Percentiles rank a stretch among this genome's conserved stretches.
Conservation (phyloP, 2,113 vertebrate species). For the Casuarius casuarius region DNA sequence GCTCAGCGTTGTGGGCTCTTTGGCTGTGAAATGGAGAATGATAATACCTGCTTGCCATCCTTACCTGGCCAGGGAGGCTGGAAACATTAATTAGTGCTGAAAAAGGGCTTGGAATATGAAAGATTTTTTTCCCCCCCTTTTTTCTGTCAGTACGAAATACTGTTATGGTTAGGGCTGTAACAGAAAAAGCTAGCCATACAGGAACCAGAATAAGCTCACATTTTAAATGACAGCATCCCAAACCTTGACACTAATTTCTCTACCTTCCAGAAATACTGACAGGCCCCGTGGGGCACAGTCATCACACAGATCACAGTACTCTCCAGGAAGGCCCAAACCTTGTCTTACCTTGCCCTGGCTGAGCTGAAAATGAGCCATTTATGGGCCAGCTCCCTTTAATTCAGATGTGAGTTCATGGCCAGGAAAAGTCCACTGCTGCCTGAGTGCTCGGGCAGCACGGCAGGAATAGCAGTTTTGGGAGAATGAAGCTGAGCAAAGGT, state of each 20-base stretch:
- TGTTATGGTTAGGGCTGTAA: neutral
- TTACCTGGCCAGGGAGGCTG: neutral
- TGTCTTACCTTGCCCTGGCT: accelerated
- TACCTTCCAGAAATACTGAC: accelerated
- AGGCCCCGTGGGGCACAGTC: accelerated
- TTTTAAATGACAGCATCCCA: neutral
- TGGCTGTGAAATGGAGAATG: neutral
- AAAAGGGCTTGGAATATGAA: neutral
- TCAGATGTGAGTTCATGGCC: neutral
- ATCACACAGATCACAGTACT: neutral
- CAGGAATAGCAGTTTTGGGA: neutral
- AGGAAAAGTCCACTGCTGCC: neutral
- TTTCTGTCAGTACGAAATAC: neutral
- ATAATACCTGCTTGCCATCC: neutral
- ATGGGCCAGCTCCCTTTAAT: neutral
- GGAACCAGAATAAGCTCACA: neutral
- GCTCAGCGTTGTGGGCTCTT: neutral
- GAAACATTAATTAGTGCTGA: neutral
- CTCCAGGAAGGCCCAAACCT: neutral
- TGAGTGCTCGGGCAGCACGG: neutral
- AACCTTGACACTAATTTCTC: accelerated
- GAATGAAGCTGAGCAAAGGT: neutral
- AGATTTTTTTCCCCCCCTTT: accelerated
- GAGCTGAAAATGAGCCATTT: neutral
- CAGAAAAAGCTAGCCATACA: neutral